These are phyloP conservation scores for Pygmarrhopalites habei DNA, from an alignment of 1,140 invertebrate genomes.

Conservation along the genomic window DNA sequence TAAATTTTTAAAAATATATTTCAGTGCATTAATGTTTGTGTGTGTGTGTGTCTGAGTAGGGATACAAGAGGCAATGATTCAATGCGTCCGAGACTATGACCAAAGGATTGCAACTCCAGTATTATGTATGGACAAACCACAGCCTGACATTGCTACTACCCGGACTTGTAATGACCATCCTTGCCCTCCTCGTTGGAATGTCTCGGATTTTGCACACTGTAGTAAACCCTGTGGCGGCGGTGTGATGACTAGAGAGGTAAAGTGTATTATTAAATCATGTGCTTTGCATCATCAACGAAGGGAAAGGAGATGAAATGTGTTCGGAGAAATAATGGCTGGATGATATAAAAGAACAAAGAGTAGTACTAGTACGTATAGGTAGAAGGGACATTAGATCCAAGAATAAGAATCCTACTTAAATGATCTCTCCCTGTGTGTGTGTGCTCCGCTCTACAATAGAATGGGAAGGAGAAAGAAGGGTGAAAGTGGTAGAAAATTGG, in stretches of 20 bases:
- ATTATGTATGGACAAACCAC: slow-evolving; percentile 69
- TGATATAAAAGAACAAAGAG: too few relatives aligned
- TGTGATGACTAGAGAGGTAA: slow-evolving; percentile 72
- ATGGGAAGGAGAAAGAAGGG: too few relatives aligned
- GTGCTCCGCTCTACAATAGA: too few relatives aligned
- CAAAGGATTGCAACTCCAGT: slow-evolving; percentile 73
- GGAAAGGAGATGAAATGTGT: background rate
- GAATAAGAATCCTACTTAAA: too few relatives aligned
- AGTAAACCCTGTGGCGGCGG: slow-evolving; percentile 87
- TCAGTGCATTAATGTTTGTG: too few relatives aligned
- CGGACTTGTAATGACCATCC: slow-evolving; percentile 87
- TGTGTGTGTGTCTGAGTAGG: slow-evolving; percentile 48
- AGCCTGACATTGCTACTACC: slow-evolving; percentile 74
- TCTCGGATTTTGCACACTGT: slow-evolving; percentile 62
- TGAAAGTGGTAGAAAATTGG: too few relatives aligned
- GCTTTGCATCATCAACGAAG: too few relatives aligned
- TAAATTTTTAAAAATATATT: too few relatives aligned
- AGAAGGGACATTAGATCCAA: too few relatives aligned
- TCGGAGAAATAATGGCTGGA: too few relatives aligned
- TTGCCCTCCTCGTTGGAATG: slow-evolving; percentile 81
- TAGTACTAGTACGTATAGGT: too few relatives aligned
- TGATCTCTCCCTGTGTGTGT: too few relatives aligned
- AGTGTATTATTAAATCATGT: background rate
- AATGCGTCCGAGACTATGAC: slow-evolving; percentile 79
- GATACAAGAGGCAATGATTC: slow-evolving; percentile 79